Evolutionary conservation across 2,888 invertebrate species (phyloP).

Genomic region (Malthinus flaveolus): DNA sequence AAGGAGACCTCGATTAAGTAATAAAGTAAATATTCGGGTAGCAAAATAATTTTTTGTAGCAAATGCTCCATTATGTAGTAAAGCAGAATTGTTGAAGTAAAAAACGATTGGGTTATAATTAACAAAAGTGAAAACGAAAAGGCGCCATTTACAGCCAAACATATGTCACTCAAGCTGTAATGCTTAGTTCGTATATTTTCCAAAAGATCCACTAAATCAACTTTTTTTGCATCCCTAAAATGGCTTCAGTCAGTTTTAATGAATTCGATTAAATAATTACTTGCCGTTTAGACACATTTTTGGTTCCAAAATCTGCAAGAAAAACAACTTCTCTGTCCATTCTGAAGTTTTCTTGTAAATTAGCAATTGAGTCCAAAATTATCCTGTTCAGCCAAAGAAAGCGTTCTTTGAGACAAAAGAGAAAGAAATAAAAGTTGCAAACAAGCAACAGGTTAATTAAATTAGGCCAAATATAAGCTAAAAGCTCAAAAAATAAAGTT

Average conservation of each 20-base stretch:
- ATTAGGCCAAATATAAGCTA: neutral
- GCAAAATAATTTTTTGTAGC: neutral
- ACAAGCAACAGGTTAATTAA: neutral
- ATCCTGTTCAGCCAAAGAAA: neutral
- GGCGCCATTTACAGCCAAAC: neutral
- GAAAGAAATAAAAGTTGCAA: neutral
- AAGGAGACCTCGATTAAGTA: neutral
- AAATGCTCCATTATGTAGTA: neutral
- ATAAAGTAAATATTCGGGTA: neutral
- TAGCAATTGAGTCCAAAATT: neutral
- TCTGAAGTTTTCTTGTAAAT: neutral
- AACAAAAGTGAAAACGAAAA: constrained; percentile 1
- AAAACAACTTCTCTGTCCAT: neutral
- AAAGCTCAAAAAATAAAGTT: neutral
- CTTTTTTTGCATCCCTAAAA: no score
- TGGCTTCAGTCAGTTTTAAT: no score
- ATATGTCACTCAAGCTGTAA: neutral
- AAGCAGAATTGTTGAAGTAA: neutral
- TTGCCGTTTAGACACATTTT: no score
- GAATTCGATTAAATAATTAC: no score
- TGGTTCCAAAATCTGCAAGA: no score
- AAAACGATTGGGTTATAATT: neutral
- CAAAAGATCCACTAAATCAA: neutral
- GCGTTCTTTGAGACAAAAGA: neutral
- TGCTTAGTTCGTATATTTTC: neutral